Evolutionary conservation across 2,797 vertebrate species (phyloP).

Genomic region (Brachyalestes nurse): DNA sequence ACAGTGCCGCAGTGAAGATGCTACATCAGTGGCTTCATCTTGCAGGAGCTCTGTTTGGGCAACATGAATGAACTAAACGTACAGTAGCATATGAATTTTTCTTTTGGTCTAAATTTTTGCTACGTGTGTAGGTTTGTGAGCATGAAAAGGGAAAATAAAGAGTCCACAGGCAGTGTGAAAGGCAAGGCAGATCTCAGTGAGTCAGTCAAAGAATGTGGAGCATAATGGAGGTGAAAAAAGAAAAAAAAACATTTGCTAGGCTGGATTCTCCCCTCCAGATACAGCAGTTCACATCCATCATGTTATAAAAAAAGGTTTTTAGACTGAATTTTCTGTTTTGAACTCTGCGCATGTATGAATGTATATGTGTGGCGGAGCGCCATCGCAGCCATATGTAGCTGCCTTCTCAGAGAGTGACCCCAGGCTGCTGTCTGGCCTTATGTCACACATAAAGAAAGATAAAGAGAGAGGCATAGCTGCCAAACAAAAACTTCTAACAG

Average conservation of each 20-base stretch:
- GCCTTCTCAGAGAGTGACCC: slow-evolving; percentile 34
- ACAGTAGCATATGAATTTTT: neutral
- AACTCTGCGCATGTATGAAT: neutral
- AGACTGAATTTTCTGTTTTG: neutral
- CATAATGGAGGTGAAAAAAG: slow-evolving; percentile 6
- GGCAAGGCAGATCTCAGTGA: neutral
- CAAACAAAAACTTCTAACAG: slow-evolving; percentile 35
- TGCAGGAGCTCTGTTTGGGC: slow-evolving; percentile 9
- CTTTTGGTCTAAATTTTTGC: neutral
- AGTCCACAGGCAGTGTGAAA: neutral
- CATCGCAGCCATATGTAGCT: slow-evolving; percentile 34
- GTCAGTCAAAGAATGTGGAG: neutral
- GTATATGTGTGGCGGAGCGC: neutral
- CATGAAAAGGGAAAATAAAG: neutral
- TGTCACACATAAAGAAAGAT: slow-evolving; percentile 29
- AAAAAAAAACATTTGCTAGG: neutral
- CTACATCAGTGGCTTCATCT: slow-evolving; percentile 13
- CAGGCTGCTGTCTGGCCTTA: slow-evolving; percentile 33
- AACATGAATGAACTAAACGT: slow-evolving; percentile 5
- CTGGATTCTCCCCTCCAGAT: slow-evolving; percentile 22
- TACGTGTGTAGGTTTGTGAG: neutral
- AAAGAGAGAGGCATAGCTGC: neutral
- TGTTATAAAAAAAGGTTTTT: neutral
- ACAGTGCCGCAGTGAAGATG: slow-evolving; percentile 38
- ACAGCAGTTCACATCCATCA: slow-evolving; percentile 14